Conservation (phyloP, 2,888 invertebrate species). For the Scaeva pyrastri region DNA sequence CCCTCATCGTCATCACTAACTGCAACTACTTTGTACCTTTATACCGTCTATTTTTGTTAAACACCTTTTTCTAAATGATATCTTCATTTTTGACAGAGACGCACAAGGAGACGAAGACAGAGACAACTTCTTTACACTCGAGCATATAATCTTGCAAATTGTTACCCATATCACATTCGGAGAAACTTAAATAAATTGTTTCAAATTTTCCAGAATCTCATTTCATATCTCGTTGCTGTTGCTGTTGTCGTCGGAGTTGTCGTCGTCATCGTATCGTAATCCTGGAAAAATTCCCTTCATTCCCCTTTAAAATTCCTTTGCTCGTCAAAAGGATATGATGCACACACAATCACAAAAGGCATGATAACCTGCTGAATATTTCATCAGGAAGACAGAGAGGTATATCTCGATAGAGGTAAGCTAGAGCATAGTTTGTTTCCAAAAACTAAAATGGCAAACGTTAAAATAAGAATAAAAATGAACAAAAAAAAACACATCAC, state of each 20-base stretch:
- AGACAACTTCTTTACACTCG: neutral
- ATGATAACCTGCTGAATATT: constrained; percentile 41
- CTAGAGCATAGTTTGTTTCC: constrained; percentile 41
- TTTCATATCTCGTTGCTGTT: constrained; percentile 34
- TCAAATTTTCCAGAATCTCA: constrained; percentile 57
- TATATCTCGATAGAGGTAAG: neutral
- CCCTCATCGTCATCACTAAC: neutral
- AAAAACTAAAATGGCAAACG: constrained; percentile 59
- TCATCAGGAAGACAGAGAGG: constrained; percentile 31
- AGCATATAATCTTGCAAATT: constrained; percentile 27
- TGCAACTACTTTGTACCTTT: neutral
- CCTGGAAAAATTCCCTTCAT: constrained; percentile 9
- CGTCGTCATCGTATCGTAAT: neutral
- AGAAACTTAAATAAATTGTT: constrained; percentile 71
- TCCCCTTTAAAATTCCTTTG: constrained; percentile 12
- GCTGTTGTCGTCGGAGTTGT: too few species aligned
- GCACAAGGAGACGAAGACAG: neutral
- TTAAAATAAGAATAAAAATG: constrained; percentile 11
- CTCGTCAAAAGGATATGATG: constrained; percentile 18
- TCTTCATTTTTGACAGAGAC: constrained; percentile 1
- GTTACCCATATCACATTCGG: constrained; percentile 57
- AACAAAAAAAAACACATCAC: constrained; percentile 51
- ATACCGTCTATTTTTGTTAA: neutral
- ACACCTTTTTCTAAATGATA: neutral
- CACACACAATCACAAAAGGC: constrained; percentile 2